A percentile compares a stretch with the other conserved stretches of the same genome.
These are phyloP conservation scores for Oxystoma pomonae DNA, from an alignment of 2,888 invertebrate genomes.

Conservation along the genomic window DNA sequence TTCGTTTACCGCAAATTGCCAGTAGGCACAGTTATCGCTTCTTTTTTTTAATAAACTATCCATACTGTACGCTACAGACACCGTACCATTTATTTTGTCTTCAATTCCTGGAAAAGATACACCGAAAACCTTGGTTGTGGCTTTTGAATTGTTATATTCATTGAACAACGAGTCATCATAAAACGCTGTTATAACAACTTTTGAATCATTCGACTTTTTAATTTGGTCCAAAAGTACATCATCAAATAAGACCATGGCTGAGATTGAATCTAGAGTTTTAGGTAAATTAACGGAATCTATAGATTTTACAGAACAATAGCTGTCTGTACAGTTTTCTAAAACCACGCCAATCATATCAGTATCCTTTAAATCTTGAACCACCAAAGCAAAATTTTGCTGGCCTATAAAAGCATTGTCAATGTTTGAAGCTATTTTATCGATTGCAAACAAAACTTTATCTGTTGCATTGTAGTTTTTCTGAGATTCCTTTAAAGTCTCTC, in stretches of 20 bases:
- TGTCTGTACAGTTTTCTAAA: constrained; percentile 39
- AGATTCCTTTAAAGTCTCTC: constrained; percentile 23
- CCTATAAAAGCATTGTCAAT: constrained; percentile 11
- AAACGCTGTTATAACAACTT: constrained; percentile 27
- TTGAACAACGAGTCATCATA: constrained; percentile 31
- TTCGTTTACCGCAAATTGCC: constrained; percentile 31
- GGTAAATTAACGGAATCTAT: constrained; percentile 17
- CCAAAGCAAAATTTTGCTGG: constrained; percentile 48
- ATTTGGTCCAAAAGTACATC: constrained; percentile 27
- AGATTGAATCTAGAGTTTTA: constrained; percentile 12
- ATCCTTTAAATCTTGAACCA: constrained; percentile 41
- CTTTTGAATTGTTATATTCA: constrained; percentile 17
- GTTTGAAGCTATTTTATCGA: constrained; percentile 25
- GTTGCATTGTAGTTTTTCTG: constrained; percentile 27
- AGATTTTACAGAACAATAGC: constrained; percentile 44
- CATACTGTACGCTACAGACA: constrained; percentile 53
- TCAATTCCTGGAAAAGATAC: constrained; percentile 50
- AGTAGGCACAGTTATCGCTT: constrained; percentile 29
- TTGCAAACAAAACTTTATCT: constrained; percentile 26
- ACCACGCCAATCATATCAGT: constrained; percentile 48
- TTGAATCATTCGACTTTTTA: constrained; percentile 13
- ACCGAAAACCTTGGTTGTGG: constrained; percentile 51
- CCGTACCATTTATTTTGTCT: constrained; percentile 49
- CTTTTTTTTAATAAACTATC: constrained; percentile 5
- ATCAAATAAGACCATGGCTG: constrained; percentile 27